Base-by-base conservation (phyloP, 2,888 invertebrate species). In the Orthosia gracilis region DNA sequence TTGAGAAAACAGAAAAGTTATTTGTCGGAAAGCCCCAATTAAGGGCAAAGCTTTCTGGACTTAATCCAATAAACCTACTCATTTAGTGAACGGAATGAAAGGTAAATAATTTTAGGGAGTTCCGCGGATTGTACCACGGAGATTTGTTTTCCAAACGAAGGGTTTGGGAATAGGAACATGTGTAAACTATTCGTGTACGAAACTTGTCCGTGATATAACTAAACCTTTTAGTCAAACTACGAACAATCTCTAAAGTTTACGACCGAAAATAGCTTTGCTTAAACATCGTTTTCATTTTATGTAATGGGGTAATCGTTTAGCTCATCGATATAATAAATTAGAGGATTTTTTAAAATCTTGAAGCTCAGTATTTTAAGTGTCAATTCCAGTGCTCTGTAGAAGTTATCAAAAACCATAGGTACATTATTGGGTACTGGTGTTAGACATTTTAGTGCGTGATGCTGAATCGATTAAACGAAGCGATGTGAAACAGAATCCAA, bases 41-140 rank as follows among this genome's bases (percentile, higher is more conserved):
- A 96, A 94, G 95, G 94, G 94, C 93, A 91, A 94, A 94, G 96
- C 96, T 94, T 95, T 95, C 93, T 95, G 94, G 94, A 94, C 94
- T 94, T 96, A 96, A 96, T 96, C 95, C 95, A 95, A 96, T 96
- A 95, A 96, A 95, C 92, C 95, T 95, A 95, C 96, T 95, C 95
- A 94, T 95, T 96, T 95, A 95, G 94, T 94, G 94, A 94, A 92
- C 93, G 91, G 92, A 95, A 96, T 94, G 93, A 94, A 95, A 95
- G 94, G 95, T 96, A 95, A 95, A 95, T 95, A 94, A 95, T 95
- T 94, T 95, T 93, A 93, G 91, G 93, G 89, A 89, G 89, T 66
- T 87, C 85, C 86, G 90, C 89, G 87, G 89, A 91, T 89, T 90
- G 87, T 86, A 88, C 88, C 87, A 89, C 92, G 89, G 88, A 90